These are phyloP conservation scores for Caenorhabditis wallacei DNA, from an alignment of 2,888 invertebrate species.

Conservation along the genomic window DNA sequence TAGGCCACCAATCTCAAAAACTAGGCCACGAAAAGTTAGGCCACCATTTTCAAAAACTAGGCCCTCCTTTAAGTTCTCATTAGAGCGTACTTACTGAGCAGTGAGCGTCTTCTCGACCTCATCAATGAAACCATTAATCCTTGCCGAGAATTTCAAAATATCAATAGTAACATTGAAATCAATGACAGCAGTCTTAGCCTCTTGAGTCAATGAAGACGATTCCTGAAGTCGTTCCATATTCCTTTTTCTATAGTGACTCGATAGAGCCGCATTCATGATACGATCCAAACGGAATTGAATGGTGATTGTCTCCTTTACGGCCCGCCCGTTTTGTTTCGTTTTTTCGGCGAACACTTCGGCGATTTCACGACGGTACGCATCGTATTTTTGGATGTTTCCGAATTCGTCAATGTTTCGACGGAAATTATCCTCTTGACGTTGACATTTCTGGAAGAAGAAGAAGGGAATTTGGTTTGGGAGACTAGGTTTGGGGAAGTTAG, in stretches of 20 bases:
- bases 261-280: not conserved
- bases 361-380: not conserved
- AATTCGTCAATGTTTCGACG: conserved; percentile 4
- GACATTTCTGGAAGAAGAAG: not conserved
- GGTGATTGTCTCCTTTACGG: not conserved
- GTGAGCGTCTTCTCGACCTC: conserved; percentile 39
- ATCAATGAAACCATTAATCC: conserved; percentile 33
- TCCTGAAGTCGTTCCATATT: conserved; percentile 30
- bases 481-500: no score
- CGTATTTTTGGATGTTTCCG: conserved; percentile 30
- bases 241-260: conserved; percentile 25
- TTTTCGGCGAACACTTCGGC: conserved; percentile 11
- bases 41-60: no score
- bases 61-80: no score
- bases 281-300: conserved; percentile 39
- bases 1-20: no score
- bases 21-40: no score
- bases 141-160: conserved; percentile 41
- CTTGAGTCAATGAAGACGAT: conserved; percentile 1
- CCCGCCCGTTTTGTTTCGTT: not conserved
- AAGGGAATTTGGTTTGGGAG: no score
- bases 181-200: conserved; percentile 19
- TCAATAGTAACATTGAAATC: conserved; percentile 50
- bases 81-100: conserved; percentile 38
- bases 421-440: not conserved